Percentiles rank a stretch among this genome's conserved stretches.
These are phyloP conservation scores for Drosophila nigricruria DNA, from an alignment of 2,888 invertebrate genomes.

Conservation along the genomic window DNA sequence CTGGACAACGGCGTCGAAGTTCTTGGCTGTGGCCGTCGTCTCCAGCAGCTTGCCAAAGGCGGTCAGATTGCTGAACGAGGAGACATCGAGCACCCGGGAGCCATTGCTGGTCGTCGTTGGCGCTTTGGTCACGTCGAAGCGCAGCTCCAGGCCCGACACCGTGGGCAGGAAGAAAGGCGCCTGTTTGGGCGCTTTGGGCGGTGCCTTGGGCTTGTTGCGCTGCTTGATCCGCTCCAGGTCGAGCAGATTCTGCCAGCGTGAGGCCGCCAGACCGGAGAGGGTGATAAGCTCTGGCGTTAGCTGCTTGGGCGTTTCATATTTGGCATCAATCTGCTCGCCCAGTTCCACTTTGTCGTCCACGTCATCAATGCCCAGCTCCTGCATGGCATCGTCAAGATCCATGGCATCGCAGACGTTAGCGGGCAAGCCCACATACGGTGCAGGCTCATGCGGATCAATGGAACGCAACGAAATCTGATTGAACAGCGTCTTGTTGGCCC, in stretches of 20 bases:
- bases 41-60: conserved; percentile 89
- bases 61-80: conserved; percentile 89
- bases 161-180: conserved; percentile 99
- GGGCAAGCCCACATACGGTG: conserved; percentile 87
- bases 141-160: conserved; percentile 91
- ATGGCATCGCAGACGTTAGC: conserved; percentile 78
- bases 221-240: conserved; percentile 94
- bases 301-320: conserved; percentile 84
- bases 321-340: conserved; percentile 83
- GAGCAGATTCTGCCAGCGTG: conserved; percentile 96
- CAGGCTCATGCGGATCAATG: conserved; percentile 86
- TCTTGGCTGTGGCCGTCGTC: conserved; percentile 81
- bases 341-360: conserved; percentile 57
- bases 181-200: conserved; percentile 92
- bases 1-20: conserved; percentile 88
- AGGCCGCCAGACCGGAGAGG: conserved; percentile 92
- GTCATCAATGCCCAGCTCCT: conserved; percentile 79
- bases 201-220: conserved; percentile 95
- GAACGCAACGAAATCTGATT: conserved; percentile 92
- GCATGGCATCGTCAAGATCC: conserved; percentile 81
- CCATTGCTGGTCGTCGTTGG: conserved; percentile 80
- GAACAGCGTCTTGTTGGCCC: conserved; percentile 96
- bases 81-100: conserved; percentile 87
- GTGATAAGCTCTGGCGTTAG: conserved; percentile 90
- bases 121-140: conserved; percentile 90